Percentiles rank a stretch among this genome's conserved stretches.
phyloP scores from a whole-genome alignment of 2,797 vertebrate genomes.

The Neosalanx taihuensis region DNA sequence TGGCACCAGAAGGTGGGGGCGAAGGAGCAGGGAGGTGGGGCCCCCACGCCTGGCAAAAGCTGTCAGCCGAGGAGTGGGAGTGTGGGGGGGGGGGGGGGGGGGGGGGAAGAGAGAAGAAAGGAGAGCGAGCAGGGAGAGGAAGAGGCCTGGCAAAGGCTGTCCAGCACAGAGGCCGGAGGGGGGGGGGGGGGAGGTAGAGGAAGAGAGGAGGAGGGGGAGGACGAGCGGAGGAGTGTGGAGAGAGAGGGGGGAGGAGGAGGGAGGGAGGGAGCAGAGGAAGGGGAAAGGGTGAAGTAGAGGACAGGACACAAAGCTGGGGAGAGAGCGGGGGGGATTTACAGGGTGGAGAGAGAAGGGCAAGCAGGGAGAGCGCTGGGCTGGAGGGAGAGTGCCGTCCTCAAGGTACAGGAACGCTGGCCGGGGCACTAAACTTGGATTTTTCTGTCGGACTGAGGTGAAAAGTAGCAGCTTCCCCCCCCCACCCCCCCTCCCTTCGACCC shows the following conservation, averaged over 20 bases:
- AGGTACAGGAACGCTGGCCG: too few relatives aligned
- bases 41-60: constrained; percentile 42
- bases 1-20: constrained; percentile 47
- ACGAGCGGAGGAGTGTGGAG: constrained; percentile 54
- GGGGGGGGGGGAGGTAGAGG: constrained; percentile 40
- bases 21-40: constrained; percentile 40
- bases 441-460: too few relatives aligned
- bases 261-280: constrained; percentile 31
- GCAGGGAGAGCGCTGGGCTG: too few relatives aligned
- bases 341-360: constrained; percentile 10
- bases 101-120: constrained; percentile 7
- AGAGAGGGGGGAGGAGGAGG: constrained; percentile 56
- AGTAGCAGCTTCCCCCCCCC: too few relatives aligned
- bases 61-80: constrained; percentile 35
- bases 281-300: constrained; percentile 57
- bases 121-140: constrained; percentile 39
- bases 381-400: too few relatives aligned
- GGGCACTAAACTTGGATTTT: too few relatives aligned
- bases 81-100: neutral
- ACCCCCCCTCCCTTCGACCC: too few relatives aligned
- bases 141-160: constrained; percentile 49
- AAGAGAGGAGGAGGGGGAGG: constrained; percentile 44
- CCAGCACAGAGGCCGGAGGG: constrained; percentile 48
- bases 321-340: neutral
- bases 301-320: neutral